Conservation (phyloP, 2,797 vertebrate species). For the Characodon lateralis region DNA sequence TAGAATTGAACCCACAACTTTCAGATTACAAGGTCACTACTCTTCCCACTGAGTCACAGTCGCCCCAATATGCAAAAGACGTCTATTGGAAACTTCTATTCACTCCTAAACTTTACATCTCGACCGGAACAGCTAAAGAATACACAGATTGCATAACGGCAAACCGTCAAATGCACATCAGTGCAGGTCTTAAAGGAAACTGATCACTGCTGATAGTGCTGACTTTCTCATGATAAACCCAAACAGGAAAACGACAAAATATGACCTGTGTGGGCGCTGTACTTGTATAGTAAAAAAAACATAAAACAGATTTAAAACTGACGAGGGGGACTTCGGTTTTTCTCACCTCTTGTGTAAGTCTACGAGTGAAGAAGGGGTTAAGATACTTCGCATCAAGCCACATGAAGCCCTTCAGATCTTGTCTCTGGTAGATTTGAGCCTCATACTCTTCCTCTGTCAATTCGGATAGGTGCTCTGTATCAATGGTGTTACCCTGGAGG, state of each 20-base stretch:
- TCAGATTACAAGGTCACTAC: neutral
- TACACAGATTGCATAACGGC: neutral
- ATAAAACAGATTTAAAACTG: too few relatives aligned
- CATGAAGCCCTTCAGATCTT: constrained; percentile 98
- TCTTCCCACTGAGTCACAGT: neutral
- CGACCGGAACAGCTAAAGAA: neutral
- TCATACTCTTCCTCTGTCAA: constrained; percentile 98
- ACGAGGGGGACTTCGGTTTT: neutral
- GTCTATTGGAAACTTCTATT: neutral
- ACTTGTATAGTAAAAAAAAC: neutral
- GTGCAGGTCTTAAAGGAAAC: neutral
- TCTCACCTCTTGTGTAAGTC: constrained; percentile 94
- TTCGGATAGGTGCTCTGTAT: constrained; percentile 95
- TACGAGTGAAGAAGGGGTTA: constrained; percentile 97
- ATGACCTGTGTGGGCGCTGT: neutral
- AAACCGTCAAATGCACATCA: neutral
- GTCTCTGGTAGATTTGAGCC: constrained; percentile 91
- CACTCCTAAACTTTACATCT: neutral
- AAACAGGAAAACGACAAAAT: neutral
- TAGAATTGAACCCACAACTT: neutral
- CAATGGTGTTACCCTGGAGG: constrained; percentile 91
- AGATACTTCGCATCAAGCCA: constrained; percentile 98
- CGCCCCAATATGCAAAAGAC: neutral
- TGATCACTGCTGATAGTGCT: neutral
- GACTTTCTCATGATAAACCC: neutral